phyloP scores from a whole-genome alignment of 2,888 invertebrate species.

The Eupithecia dodoneata region DNA sequence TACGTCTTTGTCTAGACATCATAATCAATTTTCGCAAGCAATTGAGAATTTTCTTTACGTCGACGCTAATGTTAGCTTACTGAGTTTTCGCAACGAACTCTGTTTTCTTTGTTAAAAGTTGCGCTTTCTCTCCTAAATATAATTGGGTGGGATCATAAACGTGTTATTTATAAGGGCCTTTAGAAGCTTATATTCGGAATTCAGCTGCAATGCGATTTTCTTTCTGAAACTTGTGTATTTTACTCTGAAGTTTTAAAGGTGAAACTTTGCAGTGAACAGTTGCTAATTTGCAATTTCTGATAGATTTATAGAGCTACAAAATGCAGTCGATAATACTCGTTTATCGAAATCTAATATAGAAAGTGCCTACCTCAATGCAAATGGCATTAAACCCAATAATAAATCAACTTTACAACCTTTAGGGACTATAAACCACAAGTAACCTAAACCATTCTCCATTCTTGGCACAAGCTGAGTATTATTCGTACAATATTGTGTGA shows the following conservation, averaged over 20 bases:
- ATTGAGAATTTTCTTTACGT: conserved; percentile 50
- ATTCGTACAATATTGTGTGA: conserved; percentile 50
- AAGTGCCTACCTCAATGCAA: conserved; percentile 8
- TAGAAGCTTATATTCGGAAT: conserved; percentile 17
- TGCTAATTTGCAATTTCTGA: not conserved
- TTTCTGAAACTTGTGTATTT: not conserved
- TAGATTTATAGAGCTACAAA: conserved; percentile 2
- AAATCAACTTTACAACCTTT: conserved; percentile 16
- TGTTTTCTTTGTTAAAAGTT: conserved; percentile 27
- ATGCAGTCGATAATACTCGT: not conserved
- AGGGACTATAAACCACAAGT: conserved; percentile 12
- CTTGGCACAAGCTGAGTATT: conserved; percentile 27
- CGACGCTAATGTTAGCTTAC: conserved; percentile 31
- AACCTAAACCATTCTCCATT: conserved; percentile 17
- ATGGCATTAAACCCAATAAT: not conserved
- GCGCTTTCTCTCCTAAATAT: conserved; percentile 26
- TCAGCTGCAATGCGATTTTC: conserved; percentile 11
- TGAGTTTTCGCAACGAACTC: conserved; percentile 23
- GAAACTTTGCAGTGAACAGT: not conserved
- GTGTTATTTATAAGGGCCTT: conserved; percentile 27
- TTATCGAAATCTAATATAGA: not conserved
- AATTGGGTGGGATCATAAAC: conserved; percentile 31
- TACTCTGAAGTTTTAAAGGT: not conserved
- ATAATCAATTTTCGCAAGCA: conserved; percentile 57
- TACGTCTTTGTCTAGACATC: conserved; percentile 54